Percentiles rank a stretch among this genome's conserved stretches.
These are phyloP conservation scores for Choreutis nemorana DNA, from an alignment of 2,888 invertebrate species.

Conservation along the genomic window DNA sequence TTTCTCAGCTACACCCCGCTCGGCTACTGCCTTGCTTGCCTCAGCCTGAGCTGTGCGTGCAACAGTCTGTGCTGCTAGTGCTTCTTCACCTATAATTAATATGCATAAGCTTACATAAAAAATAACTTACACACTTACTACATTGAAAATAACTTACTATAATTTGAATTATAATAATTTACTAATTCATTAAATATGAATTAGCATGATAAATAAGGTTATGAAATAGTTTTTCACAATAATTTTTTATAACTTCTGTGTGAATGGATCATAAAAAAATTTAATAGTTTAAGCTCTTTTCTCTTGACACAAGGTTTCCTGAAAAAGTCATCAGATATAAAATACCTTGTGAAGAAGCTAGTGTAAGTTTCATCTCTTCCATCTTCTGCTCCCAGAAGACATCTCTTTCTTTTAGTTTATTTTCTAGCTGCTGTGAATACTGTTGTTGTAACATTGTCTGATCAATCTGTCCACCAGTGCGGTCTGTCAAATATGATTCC, in stretches of 20 bases:
- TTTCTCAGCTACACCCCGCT: slow-evolving; percentile 32
- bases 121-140: too few relatives aligned
- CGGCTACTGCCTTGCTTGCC: slow-evolving; percentile 32
- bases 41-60: slow-evolving; percentile 52
- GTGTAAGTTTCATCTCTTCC: slow-evolving; percentile 62
- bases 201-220: too few relatives aligned
- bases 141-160: too few relatives aligned
- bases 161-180: too few relatives aligned
- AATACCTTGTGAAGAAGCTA: slow-evolving; percentile 74
- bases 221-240: too few relatives aligned
- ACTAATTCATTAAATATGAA: too few relatives aligned
- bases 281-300: too few relatives aligned
- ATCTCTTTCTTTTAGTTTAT: slow-evolving; percentile 69
- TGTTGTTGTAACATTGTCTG: slow-evolving; percentile 62
- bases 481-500: slow-evolving; percentile 48
- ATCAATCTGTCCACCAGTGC: slow-evolving; percentile 46
- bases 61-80: slow-evolving; percentile 47
- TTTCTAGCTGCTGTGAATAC: slow-evolving; percentile 65
- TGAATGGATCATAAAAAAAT: too few relatives aligned
- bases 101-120: background rate
- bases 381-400: slow-evolving; percentile 68
- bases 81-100: slow-evolving; percentile 39
- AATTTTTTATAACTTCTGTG: too few relatives aligned
- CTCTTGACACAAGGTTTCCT: too few relatives aligned
- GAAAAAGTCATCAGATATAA: slow-evolving; percentile 4